Conservation (phyloP, 2,888 invertebrate species). For the Dynastes tityus region DNA sequence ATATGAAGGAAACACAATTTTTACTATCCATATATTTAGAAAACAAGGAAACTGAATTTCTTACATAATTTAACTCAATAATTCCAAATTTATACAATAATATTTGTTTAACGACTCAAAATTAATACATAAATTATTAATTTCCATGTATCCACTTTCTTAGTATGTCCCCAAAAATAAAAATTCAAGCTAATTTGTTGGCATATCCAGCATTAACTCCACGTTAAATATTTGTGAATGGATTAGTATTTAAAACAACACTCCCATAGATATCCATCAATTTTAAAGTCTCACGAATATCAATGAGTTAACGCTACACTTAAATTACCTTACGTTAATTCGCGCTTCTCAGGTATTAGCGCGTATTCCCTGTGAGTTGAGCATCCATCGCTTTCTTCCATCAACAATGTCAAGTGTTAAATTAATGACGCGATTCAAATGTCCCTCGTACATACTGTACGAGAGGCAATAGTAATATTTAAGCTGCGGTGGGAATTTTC, state of each 20-base stretch:
- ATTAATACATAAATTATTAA: no score
- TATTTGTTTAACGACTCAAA: no score
- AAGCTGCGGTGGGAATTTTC: constrained; percentile 6
- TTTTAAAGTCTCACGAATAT: neutral
- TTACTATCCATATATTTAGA: no score
- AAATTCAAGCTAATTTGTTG: no score
- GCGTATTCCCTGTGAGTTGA: neutral
- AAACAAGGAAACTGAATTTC: no score
- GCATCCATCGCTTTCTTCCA: constrained; percentile 6
- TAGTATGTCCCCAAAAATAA: no score
- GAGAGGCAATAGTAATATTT: constrained; percentile 3
- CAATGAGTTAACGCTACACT: neutral
- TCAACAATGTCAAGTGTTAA: constrained; percentile 21
- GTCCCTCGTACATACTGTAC: neutral
- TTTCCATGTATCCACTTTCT: no score
- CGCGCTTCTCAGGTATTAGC: neutral
- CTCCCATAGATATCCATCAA: neutral
- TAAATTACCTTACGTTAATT: constrained; percentile 14
- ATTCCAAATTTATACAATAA: no score
- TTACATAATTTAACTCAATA: no score
- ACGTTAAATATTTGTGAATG: neutral
- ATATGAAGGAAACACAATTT: no score
- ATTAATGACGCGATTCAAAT: constrained; percentile 30
- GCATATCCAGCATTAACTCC: no score
- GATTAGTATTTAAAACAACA: neutral